Conservation (phyloP, 1,140 invertebrate genomes). For the Cydia pomonella region DNA sequence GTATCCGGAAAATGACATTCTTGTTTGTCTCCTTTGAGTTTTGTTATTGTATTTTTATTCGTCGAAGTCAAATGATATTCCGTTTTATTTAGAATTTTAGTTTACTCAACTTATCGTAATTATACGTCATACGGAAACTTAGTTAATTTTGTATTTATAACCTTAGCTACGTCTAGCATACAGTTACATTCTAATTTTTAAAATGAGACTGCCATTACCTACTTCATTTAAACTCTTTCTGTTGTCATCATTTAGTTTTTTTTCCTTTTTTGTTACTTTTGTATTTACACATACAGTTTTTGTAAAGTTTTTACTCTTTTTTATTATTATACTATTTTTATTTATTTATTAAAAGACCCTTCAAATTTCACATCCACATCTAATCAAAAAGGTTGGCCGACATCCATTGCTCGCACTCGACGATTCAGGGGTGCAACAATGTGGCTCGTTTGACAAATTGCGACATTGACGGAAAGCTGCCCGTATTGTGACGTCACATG, state of each 20-base stretch:
- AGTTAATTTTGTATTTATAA: too few species aligned
- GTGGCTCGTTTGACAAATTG: slow-evolving; percentile 77
- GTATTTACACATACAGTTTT: too few species aligned
- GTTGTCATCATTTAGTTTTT: too few species aligned
- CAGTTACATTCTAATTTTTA: too few species aligned
- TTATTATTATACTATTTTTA: too few species aligned
- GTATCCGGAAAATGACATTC: slow-evolving; percentile 14
- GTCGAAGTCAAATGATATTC: background rate
- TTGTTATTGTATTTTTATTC: background rate
- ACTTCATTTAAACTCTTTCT: too few species aligned
- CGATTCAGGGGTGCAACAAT: slow-evolving; percentile 68
- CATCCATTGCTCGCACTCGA: background rate
- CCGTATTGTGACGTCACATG: background rate
- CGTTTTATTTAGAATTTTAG: background rate
- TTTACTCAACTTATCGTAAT: too few species aligned
- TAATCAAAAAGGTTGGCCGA: background rate
- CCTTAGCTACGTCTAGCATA: too few species aligned
- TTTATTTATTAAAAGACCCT: background rate
- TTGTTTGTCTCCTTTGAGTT: background rate
- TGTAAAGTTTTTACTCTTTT: too few species aligned
- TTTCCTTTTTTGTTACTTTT: too few species aligned
- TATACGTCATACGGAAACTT: too few species aligned
- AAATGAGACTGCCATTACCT: too few species aligned
- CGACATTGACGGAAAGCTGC: slow-evolving; percentile 61
- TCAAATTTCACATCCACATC: background rate